A percentile compares a stretch with the other conserved stretches of the same genome.
These are phyloP conservation scores for Dicrostonyx torquatus DNA, from an alignment of 2,797 vertebrate genomes.

Conservation along the genomic window DNA sequence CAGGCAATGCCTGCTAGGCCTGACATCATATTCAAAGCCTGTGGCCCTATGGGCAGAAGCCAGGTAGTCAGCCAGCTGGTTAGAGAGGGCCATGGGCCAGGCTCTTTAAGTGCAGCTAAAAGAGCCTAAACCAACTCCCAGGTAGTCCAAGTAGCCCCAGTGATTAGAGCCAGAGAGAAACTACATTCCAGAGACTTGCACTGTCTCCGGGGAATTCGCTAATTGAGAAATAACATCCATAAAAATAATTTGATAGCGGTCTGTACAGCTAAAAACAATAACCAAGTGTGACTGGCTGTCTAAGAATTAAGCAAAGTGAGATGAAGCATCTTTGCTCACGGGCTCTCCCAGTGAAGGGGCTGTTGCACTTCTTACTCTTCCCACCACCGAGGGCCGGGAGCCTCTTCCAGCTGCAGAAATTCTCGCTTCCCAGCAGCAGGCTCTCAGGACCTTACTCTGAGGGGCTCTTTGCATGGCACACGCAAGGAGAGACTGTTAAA, in stretches of 20 bases:
- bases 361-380: not conserved
- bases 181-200: slow-evolving; percentile 61
- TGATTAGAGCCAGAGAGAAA: slow-evolving; percentile 64
- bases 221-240: slow-evolving; percentile 82
- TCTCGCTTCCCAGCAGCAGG: not conserved
- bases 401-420: not conserved
- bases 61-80: not conserved
- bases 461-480: not conserved
- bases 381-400: not conserved
- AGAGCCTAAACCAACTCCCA: not conserved
- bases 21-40: not conserved
- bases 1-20: not conserved
- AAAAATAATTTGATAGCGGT: slow-evolving; percentile 77
- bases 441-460: not conserved
- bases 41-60: not conserved
- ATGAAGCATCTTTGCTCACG: slow-evolving; percentile 63
- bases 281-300: slow-evolving; percentile 75
- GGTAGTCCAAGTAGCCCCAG: not conserved
- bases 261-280: slow-evolving; percentile 79
- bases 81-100: not conserved
- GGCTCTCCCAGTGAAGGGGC: not conserved
- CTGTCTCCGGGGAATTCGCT: slow-evolving; percentile 67
- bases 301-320: slow-evolving; percentile 79
- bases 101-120: not conserved
- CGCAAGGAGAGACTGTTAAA: not conserved